phyloP scores from a whole-genome alignment of 2,113 vertebrate species.

The Noctilio leporinus region DNA sequence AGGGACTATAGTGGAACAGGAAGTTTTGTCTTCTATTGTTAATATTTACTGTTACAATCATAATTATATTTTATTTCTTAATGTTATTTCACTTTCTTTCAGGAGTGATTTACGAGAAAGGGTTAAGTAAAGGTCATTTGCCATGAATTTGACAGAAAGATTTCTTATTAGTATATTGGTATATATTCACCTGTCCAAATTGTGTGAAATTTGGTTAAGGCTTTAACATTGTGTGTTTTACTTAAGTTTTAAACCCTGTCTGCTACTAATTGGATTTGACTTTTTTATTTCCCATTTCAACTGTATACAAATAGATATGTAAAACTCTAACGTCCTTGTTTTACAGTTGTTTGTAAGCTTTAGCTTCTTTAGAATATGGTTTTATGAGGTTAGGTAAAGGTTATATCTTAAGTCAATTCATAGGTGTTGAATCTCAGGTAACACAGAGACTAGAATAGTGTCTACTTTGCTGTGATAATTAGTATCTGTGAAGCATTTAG shows the following conservation, averaged over 20 bases:
- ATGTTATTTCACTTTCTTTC: neutral
- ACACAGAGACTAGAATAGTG: neutral
- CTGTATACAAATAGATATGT: neutral
- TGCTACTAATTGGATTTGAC: neutral
- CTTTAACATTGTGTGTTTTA: neutral
- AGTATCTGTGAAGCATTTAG: neutral
- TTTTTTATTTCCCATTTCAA: neutral
- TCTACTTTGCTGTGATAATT: neutral
- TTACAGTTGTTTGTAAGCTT: neutral
- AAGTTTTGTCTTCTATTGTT: neutral
- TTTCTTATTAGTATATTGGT: neutral
- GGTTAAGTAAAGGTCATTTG: neutral
- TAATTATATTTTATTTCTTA: neutral
- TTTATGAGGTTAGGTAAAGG: neutral
- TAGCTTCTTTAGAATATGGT: neutral
- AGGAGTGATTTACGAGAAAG: neutral
- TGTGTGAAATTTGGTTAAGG: neutral
- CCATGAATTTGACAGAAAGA: neutral
- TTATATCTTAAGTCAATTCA: neutral
- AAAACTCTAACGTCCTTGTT: neutral
- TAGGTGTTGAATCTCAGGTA: neutral
- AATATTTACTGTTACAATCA: neutral
- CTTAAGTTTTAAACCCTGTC: neutral
- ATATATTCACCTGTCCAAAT: neutral
- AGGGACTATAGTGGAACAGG: neutral